Percentiles rank a stretch among this genome's conserved stretches.
These are phyloP conservation scores for Chiloscyllium punctatum DNA, from an alignment of 2,797 vertebrate genomes.

Conservation along the genomic window DNA sequence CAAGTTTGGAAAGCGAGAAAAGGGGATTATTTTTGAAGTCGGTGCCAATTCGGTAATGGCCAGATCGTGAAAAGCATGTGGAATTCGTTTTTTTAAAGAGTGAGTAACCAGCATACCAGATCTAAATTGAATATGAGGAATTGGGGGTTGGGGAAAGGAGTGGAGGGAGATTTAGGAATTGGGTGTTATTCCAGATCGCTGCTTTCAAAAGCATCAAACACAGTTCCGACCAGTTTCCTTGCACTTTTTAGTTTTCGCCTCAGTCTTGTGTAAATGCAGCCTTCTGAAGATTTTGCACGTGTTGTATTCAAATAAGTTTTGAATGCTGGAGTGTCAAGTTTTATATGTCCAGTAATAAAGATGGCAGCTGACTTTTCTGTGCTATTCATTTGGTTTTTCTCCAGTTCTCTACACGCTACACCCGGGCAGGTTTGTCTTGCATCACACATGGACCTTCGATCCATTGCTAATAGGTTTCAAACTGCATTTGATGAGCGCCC, in stretches of 20 bases:
- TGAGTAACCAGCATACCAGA: too few species aligned
- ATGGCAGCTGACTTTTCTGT: neutral
- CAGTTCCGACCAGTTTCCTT: neutral
- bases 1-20: neutral
- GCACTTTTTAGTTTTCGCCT: neutral
- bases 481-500: neutral
- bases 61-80: conserved; percentile 3
- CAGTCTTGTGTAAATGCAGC: neutral
- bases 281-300: conserved; percentile 24
- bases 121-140: neutral
- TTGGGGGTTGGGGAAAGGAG: neutral
- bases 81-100: neutral
- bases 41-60: neutral
- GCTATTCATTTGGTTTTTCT: conserved; percentile 11
- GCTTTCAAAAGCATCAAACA: neutral
- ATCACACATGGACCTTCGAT: neutral
- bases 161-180: neutral
- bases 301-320: conserved; percentile 19
- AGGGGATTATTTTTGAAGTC: neutral
- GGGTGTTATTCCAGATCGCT: neutral
- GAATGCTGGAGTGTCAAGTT: conserved; percentile 29
- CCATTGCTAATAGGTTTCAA: neutral
- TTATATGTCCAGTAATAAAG: conserved; percentile 16
- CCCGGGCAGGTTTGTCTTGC: neutral
- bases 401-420: neutral